phyloP scores from a whole-genome alignment of 23 tunicate genomes.

The Pegea sp. region DNA sequence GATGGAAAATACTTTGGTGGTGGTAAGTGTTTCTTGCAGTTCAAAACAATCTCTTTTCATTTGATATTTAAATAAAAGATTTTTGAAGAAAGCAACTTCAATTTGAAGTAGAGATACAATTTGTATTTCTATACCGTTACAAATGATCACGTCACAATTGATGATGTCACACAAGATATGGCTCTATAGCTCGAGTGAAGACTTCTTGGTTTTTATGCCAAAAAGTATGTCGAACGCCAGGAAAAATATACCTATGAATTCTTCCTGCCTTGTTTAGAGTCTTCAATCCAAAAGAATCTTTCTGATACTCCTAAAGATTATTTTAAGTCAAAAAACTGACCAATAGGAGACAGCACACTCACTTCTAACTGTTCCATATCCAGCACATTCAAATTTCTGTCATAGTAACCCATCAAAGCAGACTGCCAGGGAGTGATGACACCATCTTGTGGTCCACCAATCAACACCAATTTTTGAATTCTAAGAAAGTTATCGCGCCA shows the following conservation, averaged over 20 bases:
- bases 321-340: too few species aligned
- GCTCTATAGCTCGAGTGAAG: slow-evolving; percentile 40
- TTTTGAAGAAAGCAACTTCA: too few species aligned
- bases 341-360: too few species aligned
- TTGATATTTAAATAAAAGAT: too few species aligned
- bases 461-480: slow-evolving; percentile 33
- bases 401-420: slow-evolving; percentile 41
- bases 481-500: slow-evolving; percentile 53
- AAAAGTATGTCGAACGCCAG: slow-evolving; percentile 27
- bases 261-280: slow-evolving; percentile 20
- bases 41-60: too few species aligned
- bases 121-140: too few species aligned
- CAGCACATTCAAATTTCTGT: slow-evolving; percentile 19
- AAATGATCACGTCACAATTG: too few species aligned
- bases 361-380: slow-evolving; percentile 31
- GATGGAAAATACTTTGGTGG: too few species aligned
- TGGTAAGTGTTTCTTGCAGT: too few species aligned
- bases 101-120: too few species aligned
- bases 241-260: slow-evolving; percentile 13
- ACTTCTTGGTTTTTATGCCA: slow-evolving; percentile 58
- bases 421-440: slow-evolving; percentile 95
- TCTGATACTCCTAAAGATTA: slow-evolving; percentile 45
- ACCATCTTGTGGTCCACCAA: slow-evolving; percentile 95
- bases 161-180: slow-evolving; percentile 41
- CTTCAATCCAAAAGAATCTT: slow-evolving; percentile 49